These are phyloP conservation scores for Lagodon rhomboides DNA, from an alignment of 2,797 vertebrate genomes.

Conservation along the genomic window DNA sequence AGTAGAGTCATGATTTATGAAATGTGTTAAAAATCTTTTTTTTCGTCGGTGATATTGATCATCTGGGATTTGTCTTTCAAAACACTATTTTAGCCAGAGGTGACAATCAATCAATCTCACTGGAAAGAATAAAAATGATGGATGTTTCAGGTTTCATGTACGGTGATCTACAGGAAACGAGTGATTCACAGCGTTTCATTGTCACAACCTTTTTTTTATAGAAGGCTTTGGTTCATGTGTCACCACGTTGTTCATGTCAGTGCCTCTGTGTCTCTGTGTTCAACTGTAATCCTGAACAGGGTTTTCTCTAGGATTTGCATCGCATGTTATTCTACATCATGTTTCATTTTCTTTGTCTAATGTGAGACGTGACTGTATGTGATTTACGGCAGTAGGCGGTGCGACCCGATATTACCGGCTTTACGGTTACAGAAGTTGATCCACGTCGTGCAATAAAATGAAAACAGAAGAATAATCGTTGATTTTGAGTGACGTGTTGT, in stretches of 20 bases:
- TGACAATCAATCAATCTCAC: too few species aligned
- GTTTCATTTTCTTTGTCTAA: background rate
- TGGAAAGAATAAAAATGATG: too few species aligned
- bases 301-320: constrained; percentile 13
- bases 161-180: too few species aligned
- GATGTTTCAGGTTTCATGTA: too few species aligned
- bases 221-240: background rate
- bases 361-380: constrained; percentile 8
- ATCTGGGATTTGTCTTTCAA: too few species aligned
- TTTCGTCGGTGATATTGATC: too few species aligned
- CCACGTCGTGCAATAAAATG: constrained; percentile 60
- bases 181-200: too few species aligned
- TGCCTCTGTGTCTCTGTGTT: constrained; percentile 42
- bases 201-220: background rate
- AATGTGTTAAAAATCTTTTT: too few species aligned
- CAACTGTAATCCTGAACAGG: background rate
- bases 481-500: background rate
- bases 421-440: constrained; percentile 15
- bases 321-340: constrained; percentile 37
- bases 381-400: constrained; percentile 30
- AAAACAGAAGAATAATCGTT: constrained; percentile 20
- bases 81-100: too few species aligned
- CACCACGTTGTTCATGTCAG: constrained; percentile 10
- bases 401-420: constrained; percentile 21
- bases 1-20: too few species aligned